Conservation (phyloP, 1,140 invertebrate genomes). For the Fopius arisanus region DNA sequence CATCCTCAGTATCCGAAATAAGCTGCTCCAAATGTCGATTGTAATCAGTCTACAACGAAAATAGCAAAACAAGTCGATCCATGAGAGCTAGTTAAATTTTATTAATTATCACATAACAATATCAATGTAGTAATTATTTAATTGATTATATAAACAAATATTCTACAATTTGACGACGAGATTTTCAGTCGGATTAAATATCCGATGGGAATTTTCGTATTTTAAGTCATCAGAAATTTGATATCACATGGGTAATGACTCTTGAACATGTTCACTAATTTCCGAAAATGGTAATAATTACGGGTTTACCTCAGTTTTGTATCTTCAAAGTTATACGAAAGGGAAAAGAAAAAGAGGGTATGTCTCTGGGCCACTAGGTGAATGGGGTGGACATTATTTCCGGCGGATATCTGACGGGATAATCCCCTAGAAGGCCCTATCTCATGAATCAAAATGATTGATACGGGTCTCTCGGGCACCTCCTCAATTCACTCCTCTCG, state of each 20-base stretch:
- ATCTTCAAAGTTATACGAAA: too few species aligned
- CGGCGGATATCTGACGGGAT: constrained; percentile 41
- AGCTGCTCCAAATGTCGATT: constrained; percentile 75
- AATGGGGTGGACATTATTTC: constrained; percentile 16
- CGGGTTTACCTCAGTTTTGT: too few species aligned
- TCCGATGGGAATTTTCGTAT: too few species aligned
- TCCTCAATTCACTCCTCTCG: constrained; percentile 14
- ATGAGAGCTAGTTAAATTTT: neutral
- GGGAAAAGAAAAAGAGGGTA: neutral
- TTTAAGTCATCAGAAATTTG: too few species aligned
- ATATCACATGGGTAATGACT: too few species aligned
- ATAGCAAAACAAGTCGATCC: constrained; percentile 11
- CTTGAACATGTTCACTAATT: too few species aligned
- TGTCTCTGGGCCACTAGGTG: neutral
- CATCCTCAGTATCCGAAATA: constrained; percentile 45
- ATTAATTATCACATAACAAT: too few species aligned
- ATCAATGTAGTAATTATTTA: too few species aligned
- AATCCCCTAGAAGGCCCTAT: constrained; percentile 38
- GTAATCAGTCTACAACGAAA: constrained; percentile 71
- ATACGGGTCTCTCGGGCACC: constrained; percentile 34
- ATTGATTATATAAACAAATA: too few species aligned
- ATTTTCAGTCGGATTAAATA: too few species aligned
- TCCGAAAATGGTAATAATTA: too few species aligned
- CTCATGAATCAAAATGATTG: constrained; percentile 46
- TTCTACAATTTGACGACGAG: too few species aligned